Evolutionary conservation across 2,113 vertebrate species (phyloP).

Genomic region (Cryptomyrus ogoouensis): DNA sequence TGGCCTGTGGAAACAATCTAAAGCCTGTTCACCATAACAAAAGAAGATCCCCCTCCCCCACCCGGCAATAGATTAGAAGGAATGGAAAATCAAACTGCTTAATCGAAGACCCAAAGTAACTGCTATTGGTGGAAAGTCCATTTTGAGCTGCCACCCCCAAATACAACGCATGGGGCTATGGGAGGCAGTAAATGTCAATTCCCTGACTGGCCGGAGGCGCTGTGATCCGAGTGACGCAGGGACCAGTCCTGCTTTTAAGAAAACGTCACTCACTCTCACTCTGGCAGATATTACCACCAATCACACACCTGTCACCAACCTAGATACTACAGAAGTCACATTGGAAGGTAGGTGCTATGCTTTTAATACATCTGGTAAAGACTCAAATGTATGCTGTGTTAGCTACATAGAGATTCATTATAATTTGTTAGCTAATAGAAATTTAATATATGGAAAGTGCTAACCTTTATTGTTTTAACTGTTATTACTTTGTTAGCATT

Average conservation of each 20-base stretch:
- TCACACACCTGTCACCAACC: background rate
- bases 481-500: background rate
- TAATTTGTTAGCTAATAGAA: background rate
- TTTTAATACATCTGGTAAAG: background rate
- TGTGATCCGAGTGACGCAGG: constrained; percentile 1
- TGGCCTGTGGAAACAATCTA: background rate
- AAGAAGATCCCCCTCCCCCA: background rate
- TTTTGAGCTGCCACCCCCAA: background rate
- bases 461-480: background rate
- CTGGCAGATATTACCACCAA: background rate
- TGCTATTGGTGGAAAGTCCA: background rate
- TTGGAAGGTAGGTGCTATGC: background rate
- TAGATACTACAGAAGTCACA: background rate
- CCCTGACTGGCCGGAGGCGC: background rate
- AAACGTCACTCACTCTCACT: background rate
- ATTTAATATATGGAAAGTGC: background rate
- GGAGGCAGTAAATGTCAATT: background rate
- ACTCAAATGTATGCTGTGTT: background rate
- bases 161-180: background rate
- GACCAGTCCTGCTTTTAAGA: constrained; percentile 10
- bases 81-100: background rate
- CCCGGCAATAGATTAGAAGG: background rate
- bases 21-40: background rate
- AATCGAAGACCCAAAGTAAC: background rate
- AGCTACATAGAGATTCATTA: background rate